These are phyloP conservation scores for Lasioglossum zephyrum DNA, from an alignment of 2,888 invertebrate species.

Conservation along the genomic window DNA sequence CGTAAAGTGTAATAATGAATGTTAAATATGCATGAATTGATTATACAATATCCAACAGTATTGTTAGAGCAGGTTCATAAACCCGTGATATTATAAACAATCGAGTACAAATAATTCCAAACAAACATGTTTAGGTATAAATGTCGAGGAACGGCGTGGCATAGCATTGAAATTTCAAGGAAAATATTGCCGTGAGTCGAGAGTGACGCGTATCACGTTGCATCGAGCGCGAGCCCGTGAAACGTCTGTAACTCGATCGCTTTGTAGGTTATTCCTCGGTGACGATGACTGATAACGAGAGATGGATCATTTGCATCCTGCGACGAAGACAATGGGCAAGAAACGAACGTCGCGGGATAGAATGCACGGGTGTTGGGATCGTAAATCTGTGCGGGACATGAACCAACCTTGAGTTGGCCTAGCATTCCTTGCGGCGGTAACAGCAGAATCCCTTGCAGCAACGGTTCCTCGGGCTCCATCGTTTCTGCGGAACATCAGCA, in stretches of 20 bases:
- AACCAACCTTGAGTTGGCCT: constrained; percentile 91
- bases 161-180: not conserved
- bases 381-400: constrained; percentile 84
- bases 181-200: not conserved
- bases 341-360: not conserved
- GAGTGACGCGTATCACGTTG: not conserved
- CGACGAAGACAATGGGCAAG: not conserved
- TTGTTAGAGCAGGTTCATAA: not conserved
- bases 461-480: constrained; percentile 91
- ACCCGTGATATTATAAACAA: not conserved
- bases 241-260: constrained; percentile 24
- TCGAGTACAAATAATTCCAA: not conserved
- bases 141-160: not conserved
- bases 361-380: not conserved
- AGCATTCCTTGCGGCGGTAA: constrained; percentile 91
- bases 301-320: not conserved
- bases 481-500: constrained; percentile 57
- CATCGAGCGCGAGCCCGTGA: constrained; percentile 5
- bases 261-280: constrained; percentile 50
- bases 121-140: not conserved
- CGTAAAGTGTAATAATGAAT: not conserved
- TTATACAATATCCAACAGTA: not conserved
- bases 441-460: constrained; percentile 91
- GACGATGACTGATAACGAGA: constrained; percentile 27
- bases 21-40: not conserved